Conservation (phyloP, 2,113 vertebrate species). For the Xenopus laevis region DNA sequence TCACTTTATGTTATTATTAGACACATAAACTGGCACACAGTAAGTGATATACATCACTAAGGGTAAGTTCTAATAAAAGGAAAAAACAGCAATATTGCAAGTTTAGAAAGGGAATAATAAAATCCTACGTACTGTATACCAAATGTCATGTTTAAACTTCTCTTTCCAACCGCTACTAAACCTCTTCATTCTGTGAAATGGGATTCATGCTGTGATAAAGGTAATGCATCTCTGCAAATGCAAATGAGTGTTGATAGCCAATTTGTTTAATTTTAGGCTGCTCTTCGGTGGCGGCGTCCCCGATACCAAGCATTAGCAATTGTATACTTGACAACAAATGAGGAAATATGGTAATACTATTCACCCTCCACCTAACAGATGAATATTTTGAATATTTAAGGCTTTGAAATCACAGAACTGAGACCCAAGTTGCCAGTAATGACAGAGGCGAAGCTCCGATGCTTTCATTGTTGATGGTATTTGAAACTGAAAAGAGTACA, state of each 20-base stretch:
- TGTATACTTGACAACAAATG: conserved; percentile 37
- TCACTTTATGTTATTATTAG: no score
- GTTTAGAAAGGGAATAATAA: not conserved
- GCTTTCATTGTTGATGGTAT: not conserved
- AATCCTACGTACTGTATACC: not conserved
- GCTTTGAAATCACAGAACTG: conserved; percentile 41
- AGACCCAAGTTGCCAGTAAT: conserved; percentile 31
- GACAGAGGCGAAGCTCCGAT: conserved; percentile 10
- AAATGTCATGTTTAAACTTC: not conserved
- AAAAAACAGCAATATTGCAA: not conserved
- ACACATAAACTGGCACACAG: no score
- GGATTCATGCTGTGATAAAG: conserved; percentile 31
- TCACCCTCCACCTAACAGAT: conserved; percentile 32
- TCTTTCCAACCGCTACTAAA: not conserved
- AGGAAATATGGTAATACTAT: conserved; percentile 44
- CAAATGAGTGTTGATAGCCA: conserved; percentile 42
- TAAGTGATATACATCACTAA: no score
- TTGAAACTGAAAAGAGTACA: conserved; percentile 2
- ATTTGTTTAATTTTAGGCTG: conserved; percentile 37
- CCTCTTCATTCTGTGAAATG: conserved; percentile 13
- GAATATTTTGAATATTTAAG: conserved; percentile 39
- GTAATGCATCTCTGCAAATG: conserved; percentile 35
- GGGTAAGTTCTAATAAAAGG: no score
- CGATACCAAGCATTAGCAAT: conserved; percentile 34
- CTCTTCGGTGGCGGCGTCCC: conserved; percentile 17